A percentile compares a stretch with the other conserved stretches of the same genome.
These are phyloP conservation scores for Leontocebus nigricollis DNA, from an alignment of 2,797 vertebrate genomes.

Conservation along the genomic window DNA sequence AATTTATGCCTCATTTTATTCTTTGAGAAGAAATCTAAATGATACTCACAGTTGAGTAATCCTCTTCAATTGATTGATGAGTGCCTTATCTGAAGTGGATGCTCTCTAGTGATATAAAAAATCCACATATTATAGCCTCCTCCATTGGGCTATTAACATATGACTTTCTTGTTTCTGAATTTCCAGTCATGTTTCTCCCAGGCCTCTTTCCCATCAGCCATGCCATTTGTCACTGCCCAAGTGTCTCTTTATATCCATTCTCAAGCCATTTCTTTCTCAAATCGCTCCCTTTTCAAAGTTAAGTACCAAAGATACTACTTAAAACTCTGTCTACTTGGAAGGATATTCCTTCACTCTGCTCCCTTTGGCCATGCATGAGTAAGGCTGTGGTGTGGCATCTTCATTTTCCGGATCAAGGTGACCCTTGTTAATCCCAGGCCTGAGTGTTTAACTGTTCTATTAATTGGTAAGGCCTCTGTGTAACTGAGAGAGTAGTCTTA, in stretches of 20 bases:
- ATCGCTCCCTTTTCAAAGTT: background rate
- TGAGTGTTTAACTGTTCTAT: background rate
- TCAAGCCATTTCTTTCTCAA: background rate
- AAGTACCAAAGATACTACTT: background rate
- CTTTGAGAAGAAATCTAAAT: background rate
- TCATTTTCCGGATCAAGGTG: background rate
- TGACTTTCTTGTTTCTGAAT: background rate
- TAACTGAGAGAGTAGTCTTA: background rate
- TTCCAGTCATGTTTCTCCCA: background rate
- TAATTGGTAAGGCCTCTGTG: background rate
- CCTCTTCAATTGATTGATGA: background rate
- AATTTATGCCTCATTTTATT: background rate
- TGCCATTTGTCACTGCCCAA: background rate
- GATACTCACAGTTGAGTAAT: background rate
- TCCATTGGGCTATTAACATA: background rate
- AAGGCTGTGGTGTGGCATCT: background rate
- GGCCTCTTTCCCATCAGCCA: background rate
- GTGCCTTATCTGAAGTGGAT: background rate
- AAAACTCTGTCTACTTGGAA: background rate
- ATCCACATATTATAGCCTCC: background rate
- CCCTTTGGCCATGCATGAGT: background rate
- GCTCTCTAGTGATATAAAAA: background rate
- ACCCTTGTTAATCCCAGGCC: background rate
- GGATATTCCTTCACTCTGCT: background rate
- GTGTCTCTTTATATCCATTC: background rate